A percentile compares a stretch with the other conserved stretches of the same genome.
These are phyloP conservation scores for Theristicus caerulescens DNA, from an alignment of 2,113 vertebrate genomes.

Conservation along the genomic window DNA sequence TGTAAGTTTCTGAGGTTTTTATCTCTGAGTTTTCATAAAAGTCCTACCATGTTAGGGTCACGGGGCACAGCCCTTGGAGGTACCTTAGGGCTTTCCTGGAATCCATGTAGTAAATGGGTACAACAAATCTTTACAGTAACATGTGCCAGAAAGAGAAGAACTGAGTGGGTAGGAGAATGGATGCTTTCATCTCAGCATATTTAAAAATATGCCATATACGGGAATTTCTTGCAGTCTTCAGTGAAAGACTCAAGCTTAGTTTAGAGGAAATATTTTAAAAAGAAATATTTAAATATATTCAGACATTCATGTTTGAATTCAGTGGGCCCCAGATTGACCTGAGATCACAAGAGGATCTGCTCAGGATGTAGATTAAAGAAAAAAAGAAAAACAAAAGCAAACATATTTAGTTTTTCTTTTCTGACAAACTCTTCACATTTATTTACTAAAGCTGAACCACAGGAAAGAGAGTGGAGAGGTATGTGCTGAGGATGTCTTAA, in stretches of 20 bases:
- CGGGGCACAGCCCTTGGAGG: background rate
- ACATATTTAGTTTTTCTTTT: background rate
- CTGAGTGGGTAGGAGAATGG: background rate
- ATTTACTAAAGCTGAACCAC: background rate
- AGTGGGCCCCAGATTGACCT: background rate
- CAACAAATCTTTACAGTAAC: background rate
- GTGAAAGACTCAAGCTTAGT: background rate
- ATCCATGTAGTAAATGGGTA: background rate
- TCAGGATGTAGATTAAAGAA: background rate
- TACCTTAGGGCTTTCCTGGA: background rate
- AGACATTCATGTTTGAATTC: background rate
- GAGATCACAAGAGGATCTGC: background rate
- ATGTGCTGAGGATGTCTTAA: background rate
- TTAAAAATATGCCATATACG: background rate
- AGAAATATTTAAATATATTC: background rate
- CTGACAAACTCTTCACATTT: background rate
- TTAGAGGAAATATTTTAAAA: background rate
- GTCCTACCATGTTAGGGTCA: background rate
- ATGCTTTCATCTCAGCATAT: background rate
- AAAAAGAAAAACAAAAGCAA: background rate
- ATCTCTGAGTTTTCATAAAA: background rate
- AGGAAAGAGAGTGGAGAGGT: background rate
- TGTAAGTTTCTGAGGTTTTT: background rate
- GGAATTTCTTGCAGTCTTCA: background rate
- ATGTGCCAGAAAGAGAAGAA: background rate